Base-by-base conservation (phyloP, 2,888 invertebrate genomes). In the Callinectes sapidus region DNA sequence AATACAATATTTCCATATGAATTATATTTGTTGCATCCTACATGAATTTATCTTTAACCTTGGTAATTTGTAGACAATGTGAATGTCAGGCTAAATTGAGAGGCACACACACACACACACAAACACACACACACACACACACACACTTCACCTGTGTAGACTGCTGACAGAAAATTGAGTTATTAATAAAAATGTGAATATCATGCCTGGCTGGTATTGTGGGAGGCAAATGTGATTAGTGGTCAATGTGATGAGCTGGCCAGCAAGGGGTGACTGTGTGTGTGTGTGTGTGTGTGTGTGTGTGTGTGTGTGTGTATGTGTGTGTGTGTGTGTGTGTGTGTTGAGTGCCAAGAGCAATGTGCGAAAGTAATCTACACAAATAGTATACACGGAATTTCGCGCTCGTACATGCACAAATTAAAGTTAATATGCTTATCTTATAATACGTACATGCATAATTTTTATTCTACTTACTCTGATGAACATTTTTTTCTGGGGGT, bases 221-320 rank as follows among this genome's bases (percentile, higher is more conserved):
- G 81, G 32, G 35, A 35, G 81, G 81, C 35, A 81, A 81, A 81
- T 81, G 81, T 81, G 81, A 81, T 81, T 81, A 81, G 35, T 35
- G 81, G 81, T 81, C 81, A 81, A 81, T 81, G 81, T 81, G 81
- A 81, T 81, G 81, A 81, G 71, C 71, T 71, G 71, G 71, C 23
- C 28, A 28, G n/a, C 71, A 71, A 23, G 81, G 81, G 81, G 16
- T 81, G 81, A 16, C 35, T 81, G 81, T 81, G 81, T 81, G 77
- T 81, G 77, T 81, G 77, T 81, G 77, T 81, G 77, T 81, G 77
- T 81, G 77, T 71, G 77, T 81, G 77, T 81, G 77, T 81, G 77
- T 81, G 77, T 81, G 81, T 81, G 81, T 81, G 81, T 81, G 81
- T 77, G 81, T 81, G 81, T 81, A 35, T 81, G 81, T 81, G 81